Conservation (phyloP, 2,113 vertebrate genomes). For the Cyphotilapia sp. region DNA sequence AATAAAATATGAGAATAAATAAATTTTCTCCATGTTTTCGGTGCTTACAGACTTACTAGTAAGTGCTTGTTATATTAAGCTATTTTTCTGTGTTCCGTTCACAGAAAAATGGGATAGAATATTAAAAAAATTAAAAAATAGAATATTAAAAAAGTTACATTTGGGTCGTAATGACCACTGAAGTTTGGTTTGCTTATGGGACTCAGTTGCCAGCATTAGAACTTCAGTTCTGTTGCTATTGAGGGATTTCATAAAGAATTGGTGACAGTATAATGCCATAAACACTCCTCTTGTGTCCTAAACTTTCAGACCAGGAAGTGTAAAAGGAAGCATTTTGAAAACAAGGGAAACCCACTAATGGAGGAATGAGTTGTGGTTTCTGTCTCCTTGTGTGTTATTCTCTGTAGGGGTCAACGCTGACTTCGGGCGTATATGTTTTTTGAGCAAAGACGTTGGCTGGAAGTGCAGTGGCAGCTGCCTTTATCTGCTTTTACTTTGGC, state of each 20-base stretch:
- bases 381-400: constrained; percentile 22
- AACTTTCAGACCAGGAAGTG: neutral
- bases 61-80: neutral
- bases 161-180: neutral
- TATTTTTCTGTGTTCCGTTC: neutral
- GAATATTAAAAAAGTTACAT: neutral
- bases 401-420: constrained; percentile 33
- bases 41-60: neutral
- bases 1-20: neutral
- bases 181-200: neutral
- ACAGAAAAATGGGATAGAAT: neutral
- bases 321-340: constrained; percentile 56
- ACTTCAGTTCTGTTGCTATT: neutral
- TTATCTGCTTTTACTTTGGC: constrained; percentile 17
- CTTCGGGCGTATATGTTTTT: constrained; percentile 11
- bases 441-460: constrained; percentile 10
- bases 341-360: constrained; percentile 41
- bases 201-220: neutral
- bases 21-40: neutral
- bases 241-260: neutral
- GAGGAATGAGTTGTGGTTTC: constrained; percentile 52
- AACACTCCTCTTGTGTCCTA: neutral
- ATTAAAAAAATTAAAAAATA: neutral
- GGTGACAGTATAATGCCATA: neutral
- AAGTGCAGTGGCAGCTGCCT: constrained; percentile 39